Percentiles rank a stretch among this genome's conserved stretches.
phyloP scores from a whole-genome alignment of 2,113 vertebrate genomes.

The Megaceryle torquata region DNA sequence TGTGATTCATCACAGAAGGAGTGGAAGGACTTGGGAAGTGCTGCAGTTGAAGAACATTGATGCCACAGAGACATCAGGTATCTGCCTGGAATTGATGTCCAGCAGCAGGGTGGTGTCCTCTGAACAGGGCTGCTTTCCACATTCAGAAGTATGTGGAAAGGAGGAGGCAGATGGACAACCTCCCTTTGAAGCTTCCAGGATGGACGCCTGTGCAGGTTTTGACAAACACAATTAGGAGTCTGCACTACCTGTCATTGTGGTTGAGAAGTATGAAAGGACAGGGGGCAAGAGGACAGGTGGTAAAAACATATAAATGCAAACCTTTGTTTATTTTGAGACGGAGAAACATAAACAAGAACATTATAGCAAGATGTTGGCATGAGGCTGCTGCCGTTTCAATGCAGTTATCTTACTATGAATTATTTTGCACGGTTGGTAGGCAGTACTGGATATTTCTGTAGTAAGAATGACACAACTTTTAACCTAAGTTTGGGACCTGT shows the following conservation, averaged over 20 bases:
- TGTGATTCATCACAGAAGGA: not conserved
- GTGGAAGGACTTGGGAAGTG: not conserved
- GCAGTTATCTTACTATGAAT: not conserved
- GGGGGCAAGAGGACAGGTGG: not conserved
- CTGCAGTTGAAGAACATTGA: not conserved
- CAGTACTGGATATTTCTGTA: not conserved
- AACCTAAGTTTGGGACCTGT: not conserved
- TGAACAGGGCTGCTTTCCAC: not conserved
- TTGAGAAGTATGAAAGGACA: not conserved
- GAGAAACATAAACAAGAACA: not conserved
- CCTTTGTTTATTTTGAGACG: not conserved
- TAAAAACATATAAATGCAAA: fast-evolving
- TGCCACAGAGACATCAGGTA: not conserved
- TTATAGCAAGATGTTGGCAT: not conserved
- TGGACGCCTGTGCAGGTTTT: fast-evolving
- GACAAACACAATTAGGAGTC: not conserved
- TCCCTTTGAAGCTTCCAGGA: not conserved
- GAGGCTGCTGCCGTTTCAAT: not conserved
- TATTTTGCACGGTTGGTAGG: not conserved
- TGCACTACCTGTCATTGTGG: fast-evolving
- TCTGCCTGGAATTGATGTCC: not conserved
- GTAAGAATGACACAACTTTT: not conserved
- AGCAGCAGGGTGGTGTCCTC: not conserved
- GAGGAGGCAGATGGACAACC: not conserved
- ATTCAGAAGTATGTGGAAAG: not conserved